Evolutionary conservation across 2,113 vertebrate genomes (phyloP), one percentile per base, ranked within the genome.

Genomic region (Gopherus evgoodei): DNA sequence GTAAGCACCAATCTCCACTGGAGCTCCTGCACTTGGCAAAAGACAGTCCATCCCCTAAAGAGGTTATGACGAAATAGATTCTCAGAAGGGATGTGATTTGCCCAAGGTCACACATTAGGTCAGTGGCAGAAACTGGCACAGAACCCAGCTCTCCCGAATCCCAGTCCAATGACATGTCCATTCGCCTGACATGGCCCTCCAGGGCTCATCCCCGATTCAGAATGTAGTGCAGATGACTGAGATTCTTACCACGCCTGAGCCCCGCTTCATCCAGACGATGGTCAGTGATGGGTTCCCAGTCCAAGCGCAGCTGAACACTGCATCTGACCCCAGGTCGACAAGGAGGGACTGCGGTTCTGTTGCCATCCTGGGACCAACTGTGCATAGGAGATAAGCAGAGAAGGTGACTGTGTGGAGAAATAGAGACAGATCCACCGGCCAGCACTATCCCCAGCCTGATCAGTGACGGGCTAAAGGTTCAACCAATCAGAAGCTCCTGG

Each of bases 241-340:
- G 0, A 13, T 16, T 98, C 99, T 98, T 96, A 99, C 99, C 99
- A 99, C 99, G 56, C 99, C 99, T 0, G 99, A 99, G 82, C 99
- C 99, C n/a, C 99, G 97, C 93, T 99, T 99, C 99, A 99, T 99
- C 99, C 99, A 99, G 79, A 99, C 99, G 0, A 99, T 99, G 91
- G 99, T 99, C 53, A 99, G 99, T 2, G 99, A 99, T 0, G 99
- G 99, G 96, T 99, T 99, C 96, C 99, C 99, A 0, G 98, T 99
- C 99, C 99, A 99, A 54, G 99, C 99, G 12, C 99, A 99, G 98
- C 99, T 99, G 98, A 99, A 99, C 86, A 99, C 95, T 0, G 99
- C 99, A 0, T 99, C 99, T 0, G 99, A 99, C 59, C 99, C 99
- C 83, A 99, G 98, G 94, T 99, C 99, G 47, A 99, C 99, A 5